Evolutionary conservation across 1,140 invertebrate genomes (phyloP), one percentile per base, ranked within the genome.

Genomic region (Drosophila parabipectinata): DNA sequence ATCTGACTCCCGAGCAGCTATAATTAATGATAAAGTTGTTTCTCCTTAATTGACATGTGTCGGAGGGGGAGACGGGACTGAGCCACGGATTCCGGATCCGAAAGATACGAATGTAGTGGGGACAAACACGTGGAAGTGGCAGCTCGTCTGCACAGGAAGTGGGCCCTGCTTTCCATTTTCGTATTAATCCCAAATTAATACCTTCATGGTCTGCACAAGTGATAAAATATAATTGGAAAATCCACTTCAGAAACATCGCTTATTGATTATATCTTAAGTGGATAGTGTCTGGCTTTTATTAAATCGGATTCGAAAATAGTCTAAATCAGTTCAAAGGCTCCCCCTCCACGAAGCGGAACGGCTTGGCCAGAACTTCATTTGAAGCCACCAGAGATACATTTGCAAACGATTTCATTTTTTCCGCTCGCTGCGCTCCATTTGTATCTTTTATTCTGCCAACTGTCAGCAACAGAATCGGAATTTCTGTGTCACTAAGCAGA

Each of bases 1-100:
- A 10, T 44, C 41, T 34, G 4, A 2, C 26, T 32, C 44, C 44
- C 34, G 14, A 69, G 45, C 39, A 69, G 45, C 39, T 66, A 57
- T 79, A 79, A 79, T 79, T 79, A 79, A 84, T 83, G 67, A 84
- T 84, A 62, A 64, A 81, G 77, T 71, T 73, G 54, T 63, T 66
- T 75, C 48, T 54, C 32, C 24, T 59, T 75, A 75, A 74, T 73
- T 73, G 72, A 64, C 52, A 69, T 69, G 51, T 69, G 67, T 53
- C 37, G 41, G 30, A 51, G 45, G 26, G 28, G 24, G 51, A 34
- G 15, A n/a, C 34, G 12, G 10, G 10, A 14, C 12, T 26, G n/a
- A 37, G 24, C 34, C 34, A 4, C 34, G 10, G 44, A 47, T 47
- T 8, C 55, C 24, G 12, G 6, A 39, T 37, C 30, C 50, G 32